Evolutionary conservation across 2,888 invertebrate genomes (phyloP).

Genomic region (Noctua pronuba): DNA sequence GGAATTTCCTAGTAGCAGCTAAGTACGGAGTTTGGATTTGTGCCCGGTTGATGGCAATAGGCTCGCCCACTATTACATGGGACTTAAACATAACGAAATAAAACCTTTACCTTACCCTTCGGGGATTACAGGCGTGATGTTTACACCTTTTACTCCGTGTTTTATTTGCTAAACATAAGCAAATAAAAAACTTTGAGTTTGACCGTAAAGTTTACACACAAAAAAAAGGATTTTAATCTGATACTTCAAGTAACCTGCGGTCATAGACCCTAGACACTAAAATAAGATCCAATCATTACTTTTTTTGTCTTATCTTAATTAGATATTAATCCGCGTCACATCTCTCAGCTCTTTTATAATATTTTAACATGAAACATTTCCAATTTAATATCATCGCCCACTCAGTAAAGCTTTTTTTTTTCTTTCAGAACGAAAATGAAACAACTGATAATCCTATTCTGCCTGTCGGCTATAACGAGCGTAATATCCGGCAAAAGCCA

Average conservation of each 20-base stretch:
- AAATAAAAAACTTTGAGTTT: too few species aligned
- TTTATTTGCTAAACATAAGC: too few species aligned
- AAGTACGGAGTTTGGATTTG: too few species aligned
- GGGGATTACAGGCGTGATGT: too few species aligned
- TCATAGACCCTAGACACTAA: neutral
- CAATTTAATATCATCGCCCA: slow-evolving; percentile 39
- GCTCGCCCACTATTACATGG: too few species aligned
- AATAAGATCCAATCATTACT: neutral
- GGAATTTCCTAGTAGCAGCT: too few species aligned
- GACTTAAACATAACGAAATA: too few species aligned
- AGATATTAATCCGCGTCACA: neutral
- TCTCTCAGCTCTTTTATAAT: neutral
- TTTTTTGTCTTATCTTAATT: neutral
- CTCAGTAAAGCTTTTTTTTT: slow-evolving; percentile 46
- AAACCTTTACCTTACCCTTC: too few species aligned
- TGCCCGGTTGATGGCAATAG: too few species aligned
- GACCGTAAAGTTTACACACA: too few species aligned
- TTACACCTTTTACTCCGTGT: too few species aligned
- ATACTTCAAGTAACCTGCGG: neutral
- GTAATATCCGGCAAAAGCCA: slow-evolving; percentile 54
- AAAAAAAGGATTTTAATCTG: too few species aligned
- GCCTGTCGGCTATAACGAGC: slow-evolving; percentile 48
- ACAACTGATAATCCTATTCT: slow-evolving; percentile 55
- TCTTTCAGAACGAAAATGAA: slow-evolving; percentile 68
- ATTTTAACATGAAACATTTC: slow-evolving; percentile 5